A percentile compares a stretch with the other conserved stretches of the same genome.
Conservation (phyloP, 2,888 invertebrate genomes). For the Boloria euphrosyne region DNA sequence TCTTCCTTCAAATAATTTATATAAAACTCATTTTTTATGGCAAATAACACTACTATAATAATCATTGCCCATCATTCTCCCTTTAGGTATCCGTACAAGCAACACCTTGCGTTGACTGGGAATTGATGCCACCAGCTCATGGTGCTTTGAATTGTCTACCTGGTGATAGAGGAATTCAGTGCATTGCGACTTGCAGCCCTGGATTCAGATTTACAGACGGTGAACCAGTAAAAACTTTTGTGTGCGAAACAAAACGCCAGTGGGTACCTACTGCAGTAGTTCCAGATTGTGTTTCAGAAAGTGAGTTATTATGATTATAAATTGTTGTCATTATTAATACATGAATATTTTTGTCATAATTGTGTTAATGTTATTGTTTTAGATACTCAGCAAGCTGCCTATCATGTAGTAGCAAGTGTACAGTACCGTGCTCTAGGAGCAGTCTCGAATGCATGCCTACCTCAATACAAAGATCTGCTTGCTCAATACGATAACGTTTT, state of each 20-base stretch:
- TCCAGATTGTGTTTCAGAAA: conserved; percentile 97
- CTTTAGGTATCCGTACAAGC: conserved; percentile 91
- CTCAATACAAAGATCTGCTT: conserved; percentile 92
- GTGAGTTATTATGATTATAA: conserved; percentile 67
- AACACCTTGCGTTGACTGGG: conserved; percentile 97
- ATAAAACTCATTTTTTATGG: not conserved
- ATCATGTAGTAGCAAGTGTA: conserved; percentile 93
- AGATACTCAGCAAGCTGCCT: conserved; percentile 97
- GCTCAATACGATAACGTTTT: conserved; percentile 90
- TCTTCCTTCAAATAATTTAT: not conserved
- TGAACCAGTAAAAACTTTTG: conserved; percentile 92
- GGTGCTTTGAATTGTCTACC: conserved; percentile 94
- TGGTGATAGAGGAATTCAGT: conserved; percentile 91
- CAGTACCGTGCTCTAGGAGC: conserved; percentile 95
- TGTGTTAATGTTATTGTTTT: conserved; percentile 44
- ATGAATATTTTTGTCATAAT: not conserved
- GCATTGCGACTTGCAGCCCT: conserved; percentile 93
- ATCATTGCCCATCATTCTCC: not conserved
- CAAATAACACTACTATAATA: not conserved
- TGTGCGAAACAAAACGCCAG: conserved; percentile 89
- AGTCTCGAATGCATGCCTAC: conserved; percentile 91
- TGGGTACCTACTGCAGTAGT: conserved; percentile 95
- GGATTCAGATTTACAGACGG: conserved; percentile 96
- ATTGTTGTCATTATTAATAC: too few species aligned
- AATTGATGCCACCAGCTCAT: conserved; percentile 93